phyloP scores from a whole-genome alignment of 1,140 invertebrate genomes.

The Rhynchophorus ferrugineus region DNA sequence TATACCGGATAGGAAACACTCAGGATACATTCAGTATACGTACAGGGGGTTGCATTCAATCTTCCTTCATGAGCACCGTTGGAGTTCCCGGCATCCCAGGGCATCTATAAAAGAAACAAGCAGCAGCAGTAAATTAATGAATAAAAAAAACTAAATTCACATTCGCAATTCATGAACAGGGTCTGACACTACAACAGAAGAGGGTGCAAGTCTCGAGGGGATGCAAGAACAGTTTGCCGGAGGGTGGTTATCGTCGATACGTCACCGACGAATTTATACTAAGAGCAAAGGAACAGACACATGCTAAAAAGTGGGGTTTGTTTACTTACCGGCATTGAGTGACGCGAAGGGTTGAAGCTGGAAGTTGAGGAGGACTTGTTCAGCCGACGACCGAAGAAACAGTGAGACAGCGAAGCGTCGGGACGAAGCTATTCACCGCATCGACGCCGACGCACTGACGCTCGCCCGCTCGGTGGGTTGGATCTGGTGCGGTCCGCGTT shows the following conservation, averaged over 20 bases:
- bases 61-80: conserved; percentile 7
- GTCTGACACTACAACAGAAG: too few species aligned
- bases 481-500: conserved; percentile 31
- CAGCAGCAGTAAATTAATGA: conserved; percentile 3
- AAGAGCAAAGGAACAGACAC: background rate
- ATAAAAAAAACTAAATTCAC: too few species aligned
- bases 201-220: background rate
- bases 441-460: conserved; percentile 38
- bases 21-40: conserved; percentile 99
- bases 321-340: conserved; percentile 13
- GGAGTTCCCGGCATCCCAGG: background rate
- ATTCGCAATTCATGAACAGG: too few species aligned
- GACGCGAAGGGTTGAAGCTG: conserved; percentile 4
- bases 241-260: too few species aligned
- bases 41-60: conserved; percentile 69
- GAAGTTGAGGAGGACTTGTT: conserved; percentile 6
- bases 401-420: conserved; percentile 24
- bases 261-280: too few species aligned
- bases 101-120: conserved; percentile 6
- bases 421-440: conserved; percentile 22
- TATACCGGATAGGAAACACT: conserved; percentile 96
- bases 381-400: conserved; percentile 21
- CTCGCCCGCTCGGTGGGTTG: conserved; percentile 38
- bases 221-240: background rate
- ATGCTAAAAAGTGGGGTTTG: conserved; percentile 10